Evolutionary conservation across 2,888 invertebrate species (phyloP).

Genomic region (Synergus laeviventris): DNA sequence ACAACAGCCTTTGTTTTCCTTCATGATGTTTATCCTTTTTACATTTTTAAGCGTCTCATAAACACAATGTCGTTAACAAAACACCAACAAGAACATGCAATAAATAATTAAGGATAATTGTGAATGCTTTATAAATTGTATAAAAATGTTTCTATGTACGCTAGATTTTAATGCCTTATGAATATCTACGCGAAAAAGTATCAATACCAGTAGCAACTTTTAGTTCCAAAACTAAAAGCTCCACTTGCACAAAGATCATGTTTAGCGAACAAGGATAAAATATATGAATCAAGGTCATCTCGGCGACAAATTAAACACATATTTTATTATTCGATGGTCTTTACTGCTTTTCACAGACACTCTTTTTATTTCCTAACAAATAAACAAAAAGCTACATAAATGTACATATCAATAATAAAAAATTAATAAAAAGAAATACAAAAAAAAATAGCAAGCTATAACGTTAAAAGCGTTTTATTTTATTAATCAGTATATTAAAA

Average conservation of each 20-base stretch:
- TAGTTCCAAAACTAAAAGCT: slow-evolving; percentile 17
- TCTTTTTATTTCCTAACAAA: neutral
- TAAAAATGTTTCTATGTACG: slow-evolving; percentile 57
- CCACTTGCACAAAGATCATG: slow-evolving; percentile 12
- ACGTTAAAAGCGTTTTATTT: neutral
- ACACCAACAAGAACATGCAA: slow-evolving; percentile 49
- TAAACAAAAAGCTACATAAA: neutral
- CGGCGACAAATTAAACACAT: neutral
- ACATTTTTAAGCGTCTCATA: slow-evolving; percentile 38
- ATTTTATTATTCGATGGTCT: slow-evolving; percentile 27
- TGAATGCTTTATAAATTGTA: slow-evolving; percentile 62
- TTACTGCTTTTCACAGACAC: neutral
- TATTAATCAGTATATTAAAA: neutral
- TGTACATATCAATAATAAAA: neutral
- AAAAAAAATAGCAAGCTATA: neutral
- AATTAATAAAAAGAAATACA: neutral
- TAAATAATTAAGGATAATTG: slow-evolving; percentile 42
- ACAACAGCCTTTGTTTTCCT: slow-evolving; percentile 36
- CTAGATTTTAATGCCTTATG: slow-evolving; percentile 31
- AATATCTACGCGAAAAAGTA: slow-evolving; percentile 23
- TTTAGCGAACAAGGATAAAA: slow-evolving; percentile 13
- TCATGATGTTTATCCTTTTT: slow-evolving; percentile 30
- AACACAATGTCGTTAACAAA: slow-evolving; percentile 48
- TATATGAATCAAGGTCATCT: neutral
- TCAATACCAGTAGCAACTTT: neutral